Conservation (phyloP, 2,113 vertebrate genomes). For the Rhagologus leucostigma region DNA sequence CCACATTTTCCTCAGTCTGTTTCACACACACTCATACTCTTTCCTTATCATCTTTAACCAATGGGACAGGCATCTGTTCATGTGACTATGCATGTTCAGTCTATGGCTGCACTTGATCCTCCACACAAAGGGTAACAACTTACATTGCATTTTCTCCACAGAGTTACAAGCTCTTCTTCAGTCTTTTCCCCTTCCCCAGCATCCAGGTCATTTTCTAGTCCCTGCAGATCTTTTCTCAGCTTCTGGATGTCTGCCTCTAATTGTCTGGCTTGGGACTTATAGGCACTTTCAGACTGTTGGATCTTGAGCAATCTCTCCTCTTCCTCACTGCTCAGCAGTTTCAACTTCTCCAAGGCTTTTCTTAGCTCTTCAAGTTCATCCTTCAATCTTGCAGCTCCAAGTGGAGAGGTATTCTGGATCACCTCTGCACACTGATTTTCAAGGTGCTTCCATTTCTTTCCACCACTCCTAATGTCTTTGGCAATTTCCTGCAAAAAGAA, state of each 20-base stretch:
- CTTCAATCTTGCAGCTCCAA: conserved; percentile 78
- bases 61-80: not conserved
- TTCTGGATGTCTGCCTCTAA: conserved; percentile 76
- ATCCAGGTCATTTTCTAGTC: conserved; percentile 74
- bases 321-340: conserved; percentile 67
- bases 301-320: conserved; percentile 69
- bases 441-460: conserved; percentile 75
- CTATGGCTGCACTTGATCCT: not conserved
- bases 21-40: not conserved
- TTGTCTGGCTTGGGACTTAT: conserved; percentile 55
- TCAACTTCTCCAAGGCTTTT: conserved; percentile 79
- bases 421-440: conserved; percentile 73
- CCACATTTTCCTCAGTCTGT: not conserved
- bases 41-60: not conserved
- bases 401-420: conserved; percentile 81
- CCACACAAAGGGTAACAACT: not conserved
- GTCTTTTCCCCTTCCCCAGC: conserved; percentile 11
- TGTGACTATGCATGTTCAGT: not conserved
- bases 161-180: conserved; percentile 80
- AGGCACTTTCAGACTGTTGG: conserved; percentile 74
- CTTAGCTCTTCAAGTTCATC: conserved; percentile 81
- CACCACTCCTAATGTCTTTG: conserved; percentile 72
- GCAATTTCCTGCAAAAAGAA: conserved; percentile 68
- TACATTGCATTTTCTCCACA: conserved; percentile 83
- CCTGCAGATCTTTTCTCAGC: conserved; percentile 71